Conservation (phyloP, 2,797 vertebrate genomes). For the Gallinago nigripennis region DNA sequence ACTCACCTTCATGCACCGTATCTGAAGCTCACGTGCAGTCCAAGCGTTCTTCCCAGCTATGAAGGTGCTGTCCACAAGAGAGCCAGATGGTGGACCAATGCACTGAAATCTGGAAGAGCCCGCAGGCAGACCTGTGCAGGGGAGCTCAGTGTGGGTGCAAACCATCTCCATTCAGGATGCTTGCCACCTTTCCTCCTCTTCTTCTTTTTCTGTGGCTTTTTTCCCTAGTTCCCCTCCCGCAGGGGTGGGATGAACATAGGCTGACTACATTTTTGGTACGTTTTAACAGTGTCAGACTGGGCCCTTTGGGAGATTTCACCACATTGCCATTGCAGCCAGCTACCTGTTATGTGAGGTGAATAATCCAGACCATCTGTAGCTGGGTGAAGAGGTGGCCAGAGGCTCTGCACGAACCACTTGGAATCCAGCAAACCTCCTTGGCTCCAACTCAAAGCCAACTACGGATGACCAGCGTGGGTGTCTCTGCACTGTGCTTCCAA, state of each 20-base stretch:
- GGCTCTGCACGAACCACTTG: rapidly evolving
- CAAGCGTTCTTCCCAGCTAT: not conserved
- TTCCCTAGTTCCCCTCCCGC: not conserved
- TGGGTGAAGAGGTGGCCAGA: not conserved
- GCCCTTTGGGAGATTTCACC: not conserved
- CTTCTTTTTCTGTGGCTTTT: not conserved
- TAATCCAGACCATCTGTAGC: not conserved
- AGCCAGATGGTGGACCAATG: not conserved
- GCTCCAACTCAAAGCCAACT: not conserved
- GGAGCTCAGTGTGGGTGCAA: not conserved
- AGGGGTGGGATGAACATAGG: not conserved
- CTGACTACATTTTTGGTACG: not conserved
- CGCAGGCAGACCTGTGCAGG: not conserved
- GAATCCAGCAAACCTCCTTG: not conserved
- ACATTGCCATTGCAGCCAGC: not conserved
- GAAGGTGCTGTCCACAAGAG: rapidly evolving
- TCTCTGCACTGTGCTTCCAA: not conserved
- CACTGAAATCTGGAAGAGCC: not conserved
- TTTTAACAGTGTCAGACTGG: not conserved
- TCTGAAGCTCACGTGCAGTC: not conserved
- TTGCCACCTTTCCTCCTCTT: not conserved
- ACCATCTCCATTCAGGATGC: not conserved
- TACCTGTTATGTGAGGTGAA: not conserved
- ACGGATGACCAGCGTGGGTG: not conserved
- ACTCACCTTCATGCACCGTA: not conserved